Evolutionary conservation across 1,140 invertebrate species (phyloP).

Genomic region (Odontomachus brunneus): DNA sequence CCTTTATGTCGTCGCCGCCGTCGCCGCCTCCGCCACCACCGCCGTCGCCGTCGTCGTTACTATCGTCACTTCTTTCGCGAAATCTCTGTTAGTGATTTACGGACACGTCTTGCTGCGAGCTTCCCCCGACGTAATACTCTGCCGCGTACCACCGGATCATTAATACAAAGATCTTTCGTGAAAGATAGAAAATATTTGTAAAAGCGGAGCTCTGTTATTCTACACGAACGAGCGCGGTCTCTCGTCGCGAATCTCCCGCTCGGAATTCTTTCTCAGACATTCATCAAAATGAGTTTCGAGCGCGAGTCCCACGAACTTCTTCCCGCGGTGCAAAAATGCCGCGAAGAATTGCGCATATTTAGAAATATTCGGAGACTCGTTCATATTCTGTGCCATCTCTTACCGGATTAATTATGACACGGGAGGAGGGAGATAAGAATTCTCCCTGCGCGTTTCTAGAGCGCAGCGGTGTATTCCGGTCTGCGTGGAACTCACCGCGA

Average conservation of each 20-base stretch:
- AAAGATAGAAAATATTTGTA: conserved; percentile 33
- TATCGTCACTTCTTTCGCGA: conserved; percentile 17
- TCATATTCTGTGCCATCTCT: neutral
- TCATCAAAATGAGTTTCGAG: conserved; percentile 14
- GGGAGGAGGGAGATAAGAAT: neutral
- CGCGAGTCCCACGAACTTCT: neutral
- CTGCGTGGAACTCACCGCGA: conserved; percentile 13
- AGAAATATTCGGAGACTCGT: neutral
- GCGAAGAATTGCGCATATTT: too few species aligned
- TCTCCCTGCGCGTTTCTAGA: neutral
- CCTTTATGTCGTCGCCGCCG: conserved; percentile 5
- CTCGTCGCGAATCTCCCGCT: conserved; percentile 5
- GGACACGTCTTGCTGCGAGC: conserved; percentile 8
- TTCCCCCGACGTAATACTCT: conserved; percentile 19
- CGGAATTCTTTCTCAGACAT: neutral
- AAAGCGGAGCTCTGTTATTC: conserved; percentile 15
- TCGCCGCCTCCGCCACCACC: too few species aligned
- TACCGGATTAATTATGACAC: neutral
- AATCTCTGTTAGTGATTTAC: conserved; percentile 40
- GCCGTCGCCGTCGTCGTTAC: neutral
- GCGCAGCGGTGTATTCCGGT: neutral
- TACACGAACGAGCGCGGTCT: neutral
- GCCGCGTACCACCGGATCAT: neutral
- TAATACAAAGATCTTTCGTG: conserved; percentile 9
- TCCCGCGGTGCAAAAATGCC: neutral